Conservation (phyloP, 1,140 invertebrate species). For the Venturia canescens region DNA sequence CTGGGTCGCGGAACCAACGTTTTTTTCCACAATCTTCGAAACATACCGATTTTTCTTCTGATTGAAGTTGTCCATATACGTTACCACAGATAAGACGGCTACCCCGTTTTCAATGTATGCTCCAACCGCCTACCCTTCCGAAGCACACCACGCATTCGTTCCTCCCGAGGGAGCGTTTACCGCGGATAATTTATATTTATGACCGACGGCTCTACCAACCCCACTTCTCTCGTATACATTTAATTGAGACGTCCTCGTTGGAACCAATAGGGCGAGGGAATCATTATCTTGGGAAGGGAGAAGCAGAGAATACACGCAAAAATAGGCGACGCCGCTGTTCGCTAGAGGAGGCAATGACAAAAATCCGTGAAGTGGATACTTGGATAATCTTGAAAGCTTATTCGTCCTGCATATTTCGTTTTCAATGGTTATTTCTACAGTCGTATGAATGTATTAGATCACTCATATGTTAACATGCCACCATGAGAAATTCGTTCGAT, state of each 20-base stretch:
- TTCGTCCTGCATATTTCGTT: constrained; percentile 6
- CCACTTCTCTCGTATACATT: constrained; percentile 75
- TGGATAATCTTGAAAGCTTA: not conserved
- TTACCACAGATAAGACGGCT: constrained; percentile 22
- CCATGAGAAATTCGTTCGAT: too few relatives aligned
- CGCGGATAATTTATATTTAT: constrained; percentile 77
- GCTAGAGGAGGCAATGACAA: constrained; percentile 46
- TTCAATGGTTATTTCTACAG: not conserved
- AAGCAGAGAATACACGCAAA: constrained; percentile 50
- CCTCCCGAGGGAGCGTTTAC: constrained; percentile 73
- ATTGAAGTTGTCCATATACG: constrained; percentile 2
- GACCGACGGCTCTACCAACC: constrained; percentile 74
- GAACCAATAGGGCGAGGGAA: constrained; percentile 75
- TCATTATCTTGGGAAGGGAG: constrained; percentile 64
- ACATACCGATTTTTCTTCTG: constrained; percentile 22
- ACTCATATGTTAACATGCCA: too few relatives aligned
- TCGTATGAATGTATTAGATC: not conserved
- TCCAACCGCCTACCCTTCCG: constrained; percentile 50
- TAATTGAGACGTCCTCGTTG: constrained; percentile 77
- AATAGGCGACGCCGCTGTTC: too few relatives aligned
- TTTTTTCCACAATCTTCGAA: not conserved
- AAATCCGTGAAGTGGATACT: constrained; percentile 29
- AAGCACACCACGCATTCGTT: constrained; percentile 44
- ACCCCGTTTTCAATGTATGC: constrained; percentile 31
- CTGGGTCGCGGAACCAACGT: not conserved